phyloP scores from a whole-genome alignment of 2,797 vertebrate species.

The Borostomias antarcticus region DNA sequence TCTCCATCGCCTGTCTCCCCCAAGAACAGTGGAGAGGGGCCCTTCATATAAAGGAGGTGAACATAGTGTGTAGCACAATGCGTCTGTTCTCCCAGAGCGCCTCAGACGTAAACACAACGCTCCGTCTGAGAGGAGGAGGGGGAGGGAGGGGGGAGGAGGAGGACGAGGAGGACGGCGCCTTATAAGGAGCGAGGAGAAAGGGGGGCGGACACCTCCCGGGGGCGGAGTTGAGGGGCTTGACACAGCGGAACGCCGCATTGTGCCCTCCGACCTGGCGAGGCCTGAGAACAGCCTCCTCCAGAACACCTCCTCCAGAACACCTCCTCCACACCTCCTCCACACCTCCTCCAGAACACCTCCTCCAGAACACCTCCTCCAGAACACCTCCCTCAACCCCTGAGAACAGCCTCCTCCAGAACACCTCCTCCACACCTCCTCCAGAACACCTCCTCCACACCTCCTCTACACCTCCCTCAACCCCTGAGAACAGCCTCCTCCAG shows the following conservation, averaged over 20 bases:
- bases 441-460: no score
- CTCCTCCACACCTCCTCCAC: no score
- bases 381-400: no score
- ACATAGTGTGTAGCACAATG: conserved; percentile 26
- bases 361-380: no score
- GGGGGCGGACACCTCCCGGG: conserved; percentile 69
- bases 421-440: no score
- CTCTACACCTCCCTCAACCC: no score
- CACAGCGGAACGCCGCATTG: conserved; percentile 74
- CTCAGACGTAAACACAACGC: conserved; percentile 46
- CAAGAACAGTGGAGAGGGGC: conserved; percentile 28
- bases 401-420: no score
- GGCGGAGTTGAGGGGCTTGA: conserved; percentile 61
- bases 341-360: no score
- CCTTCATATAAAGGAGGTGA: conserved; percentile 40
- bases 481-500: no score
- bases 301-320: no score
- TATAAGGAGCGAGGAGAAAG: conserved; percentile 64
- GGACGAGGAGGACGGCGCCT: conserved; percentile 16
- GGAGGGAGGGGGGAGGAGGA: conserved; percentile 53
- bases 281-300: conserved; percentile 64
- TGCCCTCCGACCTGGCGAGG: conserved; percentile 52
- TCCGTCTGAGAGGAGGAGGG: conserved; percentile 29
- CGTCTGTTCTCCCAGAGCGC: conserved; percentile 46
- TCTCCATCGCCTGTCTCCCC: conserved; percentile 26